A percentile compares a stretch with the other conserved stretches of the same genome.
These are phyloP conservation scores for Anoplius nigerrimus DNA, from an alignment of 2,888 invertebrate genomes.

Conservation along the genomic window DNA sequence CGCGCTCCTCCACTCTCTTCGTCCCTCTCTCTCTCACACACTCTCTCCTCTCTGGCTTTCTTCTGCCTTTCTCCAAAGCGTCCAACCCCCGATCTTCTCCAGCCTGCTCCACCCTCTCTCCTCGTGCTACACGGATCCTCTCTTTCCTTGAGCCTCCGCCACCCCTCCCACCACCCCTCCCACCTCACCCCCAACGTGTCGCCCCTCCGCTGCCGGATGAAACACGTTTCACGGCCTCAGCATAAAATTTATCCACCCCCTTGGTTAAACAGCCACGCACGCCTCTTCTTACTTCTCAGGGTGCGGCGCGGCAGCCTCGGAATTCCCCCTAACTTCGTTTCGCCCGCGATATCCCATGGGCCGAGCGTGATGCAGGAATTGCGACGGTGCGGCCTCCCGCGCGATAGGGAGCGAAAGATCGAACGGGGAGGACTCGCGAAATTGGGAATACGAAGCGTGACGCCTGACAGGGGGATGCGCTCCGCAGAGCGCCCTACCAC, in stretches of 20 bases:
- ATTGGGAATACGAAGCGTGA: conserved; percentile 1
- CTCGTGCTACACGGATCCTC: not conserved
- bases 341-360: conserved; percentile 50
- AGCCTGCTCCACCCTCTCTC: conserved; percentile 10
- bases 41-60: not conserved
- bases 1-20: conserved; percentile 42
- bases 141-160: conserved; percentile 25
- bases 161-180: conserved; percentile 38
- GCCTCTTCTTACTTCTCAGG: conserved; percentile 61
- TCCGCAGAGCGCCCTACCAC: too few species aligned
- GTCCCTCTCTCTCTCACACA: conserved; percentile 29
- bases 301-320: conserved; percentile 28
- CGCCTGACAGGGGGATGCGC: too few species aligned
- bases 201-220: conserved; percentile 64
- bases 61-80: not conserved
- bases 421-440: not conserved
- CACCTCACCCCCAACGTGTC: too few species aligned
- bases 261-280: conserved; percentile 71
- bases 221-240: conserved; percentile 81
- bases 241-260: conserved; percentile 71
- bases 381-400: not conserved
- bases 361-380: conserved; percentile 23
- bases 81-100: conserved; percentile 21
- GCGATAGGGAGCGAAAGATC: conserved; percentile 14
- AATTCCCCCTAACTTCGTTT: conserved; percentile 51